Base-by-base conservation (phyloP, 2,113 vertebrate species). In the Herpetotheres cachinnans region DNA sequence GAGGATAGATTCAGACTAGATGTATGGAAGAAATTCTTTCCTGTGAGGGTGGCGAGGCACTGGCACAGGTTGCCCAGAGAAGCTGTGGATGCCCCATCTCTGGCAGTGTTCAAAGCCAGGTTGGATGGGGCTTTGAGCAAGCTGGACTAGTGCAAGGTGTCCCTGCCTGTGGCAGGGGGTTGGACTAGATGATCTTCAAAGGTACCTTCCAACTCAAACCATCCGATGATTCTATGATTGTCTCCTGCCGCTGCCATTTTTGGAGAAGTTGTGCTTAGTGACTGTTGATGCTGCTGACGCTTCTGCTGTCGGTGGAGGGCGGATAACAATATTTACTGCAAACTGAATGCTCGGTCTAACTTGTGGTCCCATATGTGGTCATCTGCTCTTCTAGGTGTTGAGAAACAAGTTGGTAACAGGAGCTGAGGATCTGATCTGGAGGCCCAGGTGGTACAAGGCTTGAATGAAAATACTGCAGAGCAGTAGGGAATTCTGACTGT, bases 21-120 rank as follows among this genome's bases (percentile, higher is more conserved):
- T 32, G 1, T 22, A 1, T 21, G 40, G 70, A 36, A 32, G 42
- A 66, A 34, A 7, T 19, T 30, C 6, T 34, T 47, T 2, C 0
- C 8, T 8, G 2, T 19, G 72, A 42, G n/a, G 7, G 19, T 10
- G 30, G 42, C 14, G 42, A 42, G 42, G 42, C 42, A 42, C 42
- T 14, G 14, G 42, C 42, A 42, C 42, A 42, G 42, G 12, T 42
- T 42, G 42, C 42, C 42, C 42, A 42, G 42, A 42, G 42, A 11
- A 42, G 42, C 42, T 42, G 42, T 42, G 14, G 42, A 42, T n/a
- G n/a, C n/a, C n/a, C n/a, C n/a, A n/a, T 42, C 42, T 14, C 42
- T 42, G 42, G 42, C 12, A 42, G 42, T 42, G 42, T 42, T 42
- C 42, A 42, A 42, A 14, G 42, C 42, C 42, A 42, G 42, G 42